Evolutionary conservation across 1,140 invertebrate genomes (phyloP).

Genomic region (Calephelis virginiensis): DNA sequence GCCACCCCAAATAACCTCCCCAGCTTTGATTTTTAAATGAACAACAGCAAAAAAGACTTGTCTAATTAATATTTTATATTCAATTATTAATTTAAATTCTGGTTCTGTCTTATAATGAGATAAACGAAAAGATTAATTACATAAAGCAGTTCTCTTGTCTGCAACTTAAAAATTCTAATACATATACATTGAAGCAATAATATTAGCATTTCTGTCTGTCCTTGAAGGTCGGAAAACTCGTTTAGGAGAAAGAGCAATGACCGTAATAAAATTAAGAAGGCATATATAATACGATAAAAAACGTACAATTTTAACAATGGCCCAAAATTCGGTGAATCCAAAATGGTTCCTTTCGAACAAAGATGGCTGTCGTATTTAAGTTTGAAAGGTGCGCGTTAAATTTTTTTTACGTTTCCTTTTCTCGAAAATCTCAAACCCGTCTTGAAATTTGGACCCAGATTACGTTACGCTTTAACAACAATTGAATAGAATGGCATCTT

Average conservation of each 20-base stretch:
- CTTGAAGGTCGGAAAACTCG: conserved; percentile 35
- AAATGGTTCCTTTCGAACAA: conserved; percentile 1
- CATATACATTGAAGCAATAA: background rate
- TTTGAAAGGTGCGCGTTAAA: background rate
- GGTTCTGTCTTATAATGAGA: too few relatives aligned
- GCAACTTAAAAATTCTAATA: conserved; percentile 7
- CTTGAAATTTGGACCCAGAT: conserved; percentile 4
- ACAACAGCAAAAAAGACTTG: too few relatives aligned
- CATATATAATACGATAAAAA: conserved; percentile 9
- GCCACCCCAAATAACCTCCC: too few relatives aligned
- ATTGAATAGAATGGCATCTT: conserved; percentile 11
- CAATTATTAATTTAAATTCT: too few relatives aligned
- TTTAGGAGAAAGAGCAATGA: conserved; percentile 33
- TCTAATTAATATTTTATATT: too few relatives aligned
- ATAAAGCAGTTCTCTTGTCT: background rate
- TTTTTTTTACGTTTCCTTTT: conserved; percentile 3
- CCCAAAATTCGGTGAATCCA: background rate
- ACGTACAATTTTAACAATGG: conserved; percentile 5
- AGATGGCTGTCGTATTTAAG: background rate
- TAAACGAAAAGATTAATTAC: too few relatives aligned
- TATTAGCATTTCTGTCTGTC: conserved; percentile 26
- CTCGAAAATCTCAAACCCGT: background rate
- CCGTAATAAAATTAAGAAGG: conserved; percentile 21
- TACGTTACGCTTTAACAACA: conserved; percentile 10
- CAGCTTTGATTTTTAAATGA: too few relatives aligned